Conservation (phyloP, 2,888 invertebrate species). For the Cosmia trapezina region DNA sequence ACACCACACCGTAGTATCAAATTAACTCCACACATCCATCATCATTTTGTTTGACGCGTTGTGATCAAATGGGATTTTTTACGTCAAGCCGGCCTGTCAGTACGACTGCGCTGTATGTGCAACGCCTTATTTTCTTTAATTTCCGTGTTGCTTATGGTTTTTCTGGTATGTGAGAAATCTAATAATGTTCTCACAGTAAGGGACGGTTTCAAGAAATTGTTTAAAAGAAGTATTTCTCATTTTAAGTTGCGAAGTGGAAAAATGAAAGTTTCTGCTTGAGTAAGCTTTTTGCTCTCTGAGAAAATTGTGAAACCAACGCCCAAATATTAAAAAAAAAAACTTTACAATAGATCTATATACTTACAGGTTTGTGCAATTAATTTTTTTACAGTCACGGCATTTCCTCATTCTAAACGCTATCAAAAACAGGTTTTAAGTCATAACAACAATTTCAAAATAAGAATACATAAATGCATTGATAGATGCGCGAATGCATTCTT, state of each 20-base stretch:
- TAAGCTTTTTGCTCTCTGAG: too few species aligned
- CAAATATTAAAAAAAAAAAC: not conserved
- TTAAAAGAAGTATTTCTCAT: conserved; percentile 3
- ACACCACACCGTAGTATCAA: conserved; percentile 61
- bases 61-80: conserved; percentile 79
- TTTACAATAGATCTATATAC: not conserved
- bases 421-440: not conserved
- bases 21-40: conserved; percentile 75
- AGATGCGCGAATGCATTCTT: not conserved
- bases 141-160: conserved; percentile 64
- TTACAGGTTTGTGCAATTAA: not conserved
- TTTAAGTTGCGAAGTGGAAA: not conserved
- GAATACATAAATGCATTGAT: not conserved
- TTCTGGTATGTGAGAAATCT: conserved; percentile 53
- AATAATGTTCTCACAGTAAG: conserved; percentile 43
- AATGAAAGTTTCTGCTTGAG: not conserved
- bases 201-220: conserved; percentile 1
- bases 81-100: conserved; percentile 63
- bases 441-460: conserved; percentile 16
- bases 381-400: not conserved
- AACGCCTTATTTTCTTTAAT: conserved; percentile 63
- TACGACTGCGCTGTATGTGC: conserved; percentile 69
- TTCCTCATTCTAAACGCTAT: too few species aligned
- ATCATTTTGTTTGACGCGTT: conserved; percentile 78
- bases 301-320: not conserved